Base-by-base conservation (phyloP, 1,140 invertebrate species). In the Brachionus sp. region DNA sequence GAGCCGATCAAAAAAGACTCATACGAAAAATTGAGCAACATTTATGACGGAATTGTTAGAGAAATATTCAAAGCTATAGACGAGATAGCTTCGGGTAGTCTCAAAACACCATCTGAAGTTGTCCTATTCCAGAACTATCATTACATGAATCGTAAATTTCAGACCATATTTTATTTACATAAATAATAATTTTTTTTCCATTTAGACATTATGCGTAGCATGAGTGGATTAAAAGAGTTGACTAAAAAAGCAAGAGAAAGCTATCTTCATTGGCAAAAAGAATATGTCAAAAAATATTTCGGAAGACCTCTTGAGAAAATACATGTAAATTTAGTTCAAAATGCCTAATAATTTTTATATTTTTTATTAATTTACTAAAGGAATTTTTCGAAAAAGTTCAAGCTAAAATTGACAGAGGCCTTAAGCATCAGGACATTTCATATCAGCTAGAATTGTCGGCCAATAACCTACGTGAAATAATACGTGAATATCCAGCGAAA, bases 361-460 rank as follows among this genome's bases (percentile, higher is more conserved):
- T 19, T 9, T 42, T 44, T 57, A 53, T 37, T 37, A 37, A 53
- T 68, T 57, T 57, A 42, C 10, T 53, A 33, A 25, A 95, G 93
- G 91, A 92, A 86, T 98, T 97, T 90, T 98, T 98, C 88, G 96
- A 97, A 88, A 94, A 95, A 66, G 95, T 97, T 73, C 93, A 96
- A 90, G 92, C 92, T 33, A 94, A 94, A 89, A 93, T 97, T 80
- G 92, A 93, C 64, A 92, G 93, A 87, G 97, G 97, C 84, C 95
- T 97, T 29, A 96, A 96, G 90, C 94, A 95, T 87, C 95, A 96
- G 46, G 97, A 99, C 91, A 95, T 99, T 80, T 95, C 95, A 86
- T 99, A 97, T 90, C 96, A 98, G 90, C 92, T 97, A 89, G 95
- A 95, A 13, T 99, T 95, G 88, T 98, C 95, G 87, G 97, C 98